phyloP scores from a whole-genome alignment of 2,888 invertebrate genomes.

The Minunthozetes semirufus region DNA sequence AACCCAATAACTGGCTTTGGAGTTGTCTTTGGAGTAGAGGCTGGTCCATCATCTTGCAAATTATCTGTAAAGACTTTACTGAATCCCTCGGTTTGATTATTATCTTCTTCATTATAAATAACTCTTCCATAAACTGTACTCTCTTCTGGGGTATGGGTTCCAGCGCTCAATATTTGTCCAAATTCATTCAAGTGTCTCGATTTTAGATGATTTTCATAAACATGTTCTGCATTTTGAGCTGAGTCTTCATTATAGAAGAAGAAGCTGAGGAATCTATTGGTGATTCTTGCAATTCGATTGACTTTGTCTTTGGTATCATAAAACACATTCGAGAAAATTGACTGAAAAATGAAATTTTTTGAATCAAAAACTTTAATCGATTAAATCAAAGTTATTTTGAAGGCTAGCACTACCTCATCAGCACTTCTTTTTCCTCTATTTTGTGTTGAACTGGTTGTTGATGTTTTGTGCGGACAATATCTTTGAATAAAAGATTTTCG shows the following conservation, averaged over 20 bases:
- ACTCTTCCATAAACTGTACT: not conserved
- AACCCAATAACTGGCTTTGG: not conserved
- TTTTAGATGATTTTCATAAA: not conserved
- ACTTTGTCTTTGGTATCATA: not conserved
- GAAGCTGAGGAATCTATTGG: not conserved
- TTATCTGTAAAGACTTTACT: not conserved
- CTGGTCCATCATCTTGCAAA: slow-evolving; percentile 14
- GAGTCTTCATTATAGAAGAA: not conserved
- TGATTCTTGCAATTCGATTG: not conserved
- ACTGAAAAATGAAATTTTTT: not conserved
- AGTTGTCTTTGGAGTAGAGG: not conserved
- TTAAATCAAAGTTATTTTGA: no score
- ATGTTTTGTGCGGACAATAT: no score
- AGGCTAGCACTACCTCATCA: no score
- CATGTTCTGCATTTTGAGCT: not conserved
- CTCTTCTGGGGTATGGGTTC: not conserved
- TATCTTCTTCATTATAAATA: not conserved
- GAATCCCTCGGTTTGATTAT: not conserved
- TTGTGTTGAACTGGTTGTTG: no score
- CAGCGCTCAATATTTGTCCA: not conserved
- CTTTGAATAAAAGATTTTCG: no score
- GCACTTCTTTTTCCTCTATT: no score
- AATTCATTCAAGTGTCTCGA: not conserved
- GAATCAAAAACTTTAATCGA: no score
- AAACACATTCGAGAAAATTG: not conserved